Conservation (phyloP, 2,888 invertebrate genomes). For the Allolobophora icterica region DNA sequence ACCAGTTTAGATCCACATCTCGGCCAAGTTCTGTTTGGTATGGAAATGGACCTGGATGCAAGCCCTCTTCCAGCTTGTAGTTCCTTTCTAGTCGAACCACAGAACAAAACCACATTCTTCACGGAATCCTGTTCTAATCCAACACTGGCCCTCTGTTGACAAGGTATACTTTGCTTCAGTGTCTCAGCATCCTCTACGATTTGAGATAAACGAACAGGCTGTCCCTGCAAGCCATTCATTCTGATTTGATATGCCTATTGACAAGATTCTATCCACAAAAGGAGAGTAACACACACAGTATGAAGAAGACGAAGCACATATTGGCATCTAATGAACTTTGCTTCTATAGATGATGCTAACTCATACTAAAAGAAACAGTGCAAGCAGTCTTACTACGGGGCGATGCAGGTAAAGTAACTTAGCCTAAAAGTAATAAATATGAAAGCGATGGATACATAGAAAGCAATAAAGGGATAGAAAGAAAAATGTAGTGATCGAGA, state of each 20-base stretch:
- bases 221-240: not conserved
- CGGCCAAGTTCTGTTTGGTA: not conserved
- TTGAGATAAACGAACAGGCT: not conserved
- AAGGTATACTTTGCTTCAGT: not conserved
- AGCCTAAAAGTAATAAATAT: not conserved
- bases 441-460: not conserved
- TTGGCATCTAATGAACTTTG: slow-evolving; percentile 2
- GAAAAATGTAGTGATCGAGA: not conserved
- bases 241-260: slow-evolving; percentile 1
- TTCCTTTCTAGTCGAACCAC: not conserved
- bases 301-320: not conserved
- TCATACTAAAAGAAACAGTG: not conserved
- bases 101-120: not conserved
- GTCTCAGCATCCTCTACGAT: not conserved
- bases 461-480: not conserved
- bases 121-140: not conserved
- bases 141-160: not conserved
- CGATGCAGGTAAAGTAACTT: not conserved
- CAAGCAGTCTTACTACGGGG: not conserved
- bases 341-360: not conserved
- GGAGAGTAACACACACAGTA: not conserved
- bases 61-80: not conserved
- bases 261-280: not conserved
- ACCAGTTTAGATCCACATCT: not conserved
- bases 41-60: not conserved